Base-by-base conservation (phyloP, 2,113 vertebrate genomes). In the Zingel zingel region DNA sequence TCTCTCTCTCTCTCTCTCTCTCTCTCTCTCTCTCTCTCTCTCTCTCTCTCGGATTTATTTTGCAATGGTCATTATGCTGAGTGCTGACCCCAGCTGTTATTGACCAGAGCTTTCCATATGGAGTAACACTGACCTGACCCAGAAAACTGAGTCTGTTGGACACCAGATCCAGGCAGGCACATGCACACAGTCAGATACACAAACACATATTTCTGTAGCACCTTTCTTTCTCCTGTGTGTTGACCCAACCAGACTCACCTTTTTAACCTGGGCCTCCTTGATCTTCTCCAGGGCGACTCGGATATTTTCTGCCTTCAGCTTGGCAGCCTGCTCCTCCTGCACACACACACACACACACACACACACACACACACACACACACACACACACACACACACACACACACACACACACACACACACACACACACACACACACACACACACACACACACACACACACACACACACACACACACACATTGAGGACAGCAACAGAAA, bases 201-300 rank as follows among this genome's bases (percentile, higher is more conserved):
- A 71, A 36, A 53, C 25, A 36, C 67, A 45, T 19, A 15, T 9
- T 30, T 50, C 66, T 43, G 68, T 1, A 21, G 16, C 19, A 13
- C 53, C 14, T 33, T 45, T 36, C 21, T 48, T 8, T 23, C 13
- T 48, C 51, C 19, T 43, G 25, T 30, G 51, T 50, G 23, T 27
- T 74, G 47, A 13, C 33, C n/a, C 23, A 2, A 33, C 18, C 27
- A 2, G 48, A 73, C 84, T 84, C 86, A 98, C 97, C 96, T 99
- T 99, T 94, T 99, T 99, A 71, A 99, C 97, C 94, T 99, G 98
- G 47, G 98, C 98, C 91, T 99, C 98, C 93, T 98, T 99, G 93
- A 99, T 99, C 93, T 99, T 98, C 94, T 99, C 98, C 83, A 99
- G 93, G 0, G 98, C 98, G 66, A 98, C 94, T 71, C 97, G 93